These are phyloP conservation scores for Beris chalybata DNA, from an alignment of 2,888 invertebrate genomes.

Conservation along the genomic window DNA sequence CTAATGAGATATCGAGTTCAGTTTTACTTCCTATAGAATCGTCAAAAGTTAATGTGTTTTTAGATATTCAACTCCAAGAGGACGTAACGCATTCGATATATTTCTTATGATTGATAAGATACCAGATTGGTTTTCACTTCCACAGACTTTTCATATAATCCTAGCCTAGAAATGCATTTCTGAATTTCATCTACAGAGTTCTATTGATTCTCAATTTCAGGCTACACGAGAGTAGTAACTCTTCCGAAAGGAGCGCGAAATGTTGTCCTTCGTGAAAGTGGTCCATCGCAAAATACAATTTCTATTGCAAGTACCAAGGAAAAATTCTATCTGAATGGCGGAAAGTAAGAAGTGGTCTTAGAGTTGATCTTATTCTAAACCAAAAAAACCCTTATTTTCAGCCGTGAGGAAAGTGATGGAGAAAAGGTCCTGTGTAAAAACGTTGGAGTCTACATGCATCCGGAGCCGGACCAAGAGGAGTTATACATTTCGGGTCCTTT, in stretches of 20 bases:
- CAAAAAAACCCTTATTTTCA: conserved; percentile 37
- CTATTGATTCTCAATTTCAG: conserved; percentile 7
- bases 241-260: conserved; percentile 65
- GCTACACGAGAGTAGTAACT: conserved; percentile 56
- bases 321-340: conserved; percentile 63
- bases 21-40: no score
- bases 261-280: conserved; percentile 63
- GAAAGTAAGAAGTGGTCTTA: conserved; percentile 58
- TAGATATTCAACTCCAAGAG: no score
- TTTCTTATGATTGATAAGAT: no score
- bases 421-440: conserved; percentile 57
- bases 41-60: no score
- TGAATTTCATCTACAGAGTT: no score
- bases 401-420: conserved; percentile 52
- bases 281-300: conserved; percentile 61
- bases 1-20: no score
- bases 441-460: conserved; percentile 58
- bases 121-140: no score
- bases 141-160: no score
- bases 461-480: conserved; percentile 60
- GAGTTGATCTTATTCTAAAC: not conserved
- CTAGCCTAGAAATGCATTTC: no score
- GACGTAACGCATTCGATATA: no score
- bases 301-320: conserved; percentile 60
- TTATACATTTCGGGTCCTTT: conserved; percentile 65